phyloP scores from a whole-genome alignment of 2,888 invertebrate species.

The Zygaena filipendulae region DNA sequence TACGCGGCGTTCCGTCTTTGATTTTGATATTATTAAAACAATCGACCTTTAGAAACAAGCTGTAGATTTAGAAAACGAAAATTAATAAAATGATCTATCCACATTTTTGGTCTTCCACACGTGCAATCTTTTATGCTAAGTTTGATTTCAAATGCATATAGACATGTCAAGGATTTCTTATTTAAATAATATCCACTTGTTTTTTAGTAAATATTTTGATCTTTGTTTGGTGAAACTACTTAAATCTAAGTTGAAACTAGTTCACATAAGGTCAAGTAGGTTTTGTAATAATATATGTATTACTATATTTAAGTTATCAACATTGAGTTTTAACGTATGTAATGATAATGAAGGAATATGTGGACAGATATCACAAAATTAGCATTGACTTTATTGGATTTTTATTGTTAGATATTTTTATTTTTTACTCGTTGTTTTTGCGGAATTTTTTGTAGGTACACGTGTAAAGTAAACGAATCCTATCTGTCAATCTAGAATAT shows the following conservation, averaged over 20 bases:
- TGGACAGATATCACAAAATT: background rate
- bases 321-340: background rate
- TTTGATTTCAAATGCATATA: background rate
- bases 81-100: no score
- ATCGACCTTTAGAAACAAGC: no score
- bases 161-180: background rate
- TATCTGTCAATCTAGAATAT: no score
- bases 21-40: background rate
- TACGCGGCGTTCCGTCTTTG: background rate
- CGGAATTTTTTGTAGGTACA: no score
- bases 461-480: no score
- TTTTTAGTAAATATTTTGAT: no score
- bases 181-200: no score
- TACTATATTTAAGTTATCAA: background rate
- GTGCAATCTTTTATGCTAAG: background rate
- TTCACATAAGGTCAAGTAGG: background rate
- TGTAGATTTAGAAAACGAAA: no score
- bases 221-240: no score
- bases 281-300: no score
- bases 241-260: no score
- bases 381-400: background rate
- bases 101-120: background rate
- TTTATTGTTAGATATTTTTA: conserved; percentile 7
- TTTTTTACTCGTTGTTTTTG: no score
- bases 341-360: background rate